phyloP scores from a whole-genome alignment of 1,140 invertebrate species.

The Drosophila sulfurigaster region DNA sequence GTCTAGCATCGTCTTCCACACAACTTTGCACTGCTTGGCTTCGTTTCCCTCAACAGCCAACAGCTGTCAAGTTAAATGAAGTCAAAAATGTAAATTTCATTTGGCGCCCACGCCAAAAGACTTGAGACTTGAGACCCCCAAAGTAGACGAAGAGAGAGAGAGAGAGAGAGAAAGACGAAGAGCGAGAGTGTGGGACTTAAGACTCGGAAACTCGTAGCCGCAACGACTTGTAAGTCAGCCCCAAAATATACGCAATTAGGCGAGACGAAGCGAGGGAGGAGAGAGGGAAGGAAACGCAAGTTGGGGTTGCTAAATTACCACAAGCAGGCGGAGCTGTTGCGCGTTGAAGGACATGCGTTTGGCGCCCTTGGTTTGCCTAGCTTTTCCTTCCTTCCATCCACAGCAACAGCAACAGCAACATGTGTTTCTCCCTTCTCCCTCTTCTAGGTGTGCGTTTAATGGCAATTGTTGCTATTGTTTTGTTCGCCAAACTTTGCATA shows the following conservation, averaged over 20 bases:
- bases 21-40: not conserved
- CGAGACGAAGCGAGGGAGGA: slow-evolving; percentile 19
- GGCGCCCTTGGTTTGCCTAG: slow-evolving; percentile 22
- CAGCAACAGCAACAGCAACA: slow-evolving; percentile 39
- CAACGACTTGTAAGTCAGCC: slow-evolving; percentile 55
- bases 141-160: slow-evolving; percentile 6
- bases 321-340: slow-evolving; percentile 63
- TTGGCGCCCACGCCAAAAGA: slow-evolving; percentile 43
- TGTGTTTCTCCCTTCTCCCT: slow-evolving; percentile 25
- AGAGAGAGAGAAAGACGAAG: too few relatives aligned
- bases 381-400: slow-evolving; percentile 9
- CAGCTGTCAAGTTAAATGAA: slow-evolving; percentile 76
- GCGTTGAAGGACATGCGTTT: slow-evolving; percentile 48
- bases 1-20: not conserved
- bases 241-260: slow-evolving; percentile 67
- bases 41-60: not conserved
- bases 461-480: slow-evolving; percentile 52
- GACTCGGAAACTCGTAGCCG: slow-evolving; percentile 37
- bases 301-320: slow-evolving; percentile 62
- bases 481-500: slow-evolving; percentile 34
- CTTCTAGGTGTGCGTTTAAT: slow-evolving; percentile 37
- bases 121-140: not conserved
- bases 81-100: slow-evolving; percentile 82
- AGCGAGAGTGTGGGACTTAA: slow-evolving; percentile 14
- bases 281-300: not conserved